A percentile compares a stretch with the other conserved stretches of the same genome.
Evolutionary conservation across 2,888 invertebrate species (phyloP).

Genomic region (Empis stercorea): DNA sequence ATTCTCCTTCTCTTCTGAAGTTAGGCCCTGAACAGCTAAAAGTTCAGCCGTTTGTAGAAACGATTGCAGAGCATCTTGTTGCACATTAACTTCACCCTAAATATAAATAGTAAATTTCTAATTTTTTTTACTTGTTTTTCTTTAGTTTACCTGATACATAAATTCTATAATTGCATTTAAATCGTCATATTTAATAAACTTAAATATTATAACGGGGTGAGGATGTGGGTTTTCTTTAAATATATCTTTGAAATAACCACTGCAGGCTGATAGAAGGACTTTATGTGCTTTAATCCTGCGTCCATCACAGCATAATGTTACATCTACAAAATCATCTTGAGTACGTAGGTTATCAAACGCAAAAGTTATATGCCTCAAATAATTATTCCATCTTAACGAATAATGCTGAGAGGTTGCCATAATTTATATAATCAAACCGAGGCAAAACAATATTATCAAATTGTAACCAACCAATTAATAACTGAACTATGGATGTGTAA

Average conservation of each 20-base stretch:
- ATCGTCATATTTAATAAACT: constrained; percentile 65
- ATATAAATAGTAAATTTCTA: constrained; percentile 1
- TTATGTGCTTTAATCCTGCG: constrained; percentile 73
- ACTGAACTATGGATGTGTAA: no score
- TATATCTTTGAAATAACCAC: constrained; percentile 61
- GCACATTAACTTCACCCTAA: constrained; percentile 65
- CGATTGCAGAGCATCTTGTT: constrained; percentile 63
- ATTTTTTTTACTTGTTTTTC: not conserved
- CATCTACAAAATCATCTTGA: constrained; percentile 65
- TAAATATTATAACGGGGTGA: constrained; percentile 68
- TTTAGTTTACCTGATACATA: constrained; percentile 50
- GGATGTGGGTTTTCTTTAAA: constrained; percentile 66
- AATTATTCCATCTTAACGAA: constrained; percentile 77
- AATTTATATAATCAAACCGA: no score
- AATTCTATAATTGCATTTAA: constrained; percentile 66
- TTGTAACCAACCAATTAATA: no score
- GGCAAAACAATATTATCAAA: no score
- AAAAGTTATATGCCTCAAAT: constrained; percentile 58
- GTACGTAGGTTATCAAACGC: constrained; percentile 61
- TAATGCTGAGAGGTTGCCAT: constrained; percentile 50
- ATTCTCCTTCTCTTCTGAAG: constrained; percentile 38
- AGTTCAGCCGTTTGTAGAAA: constrained; percentile 67
- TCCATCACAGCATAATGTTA: constrained; percentile 75
- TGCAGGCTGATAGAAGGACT: constrained; percentile 73
- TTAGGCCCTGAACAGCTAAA: constrained; percentile 62